A percentile compares a stretch with the other conserved stretches of the same genome.
Conservation (phyloP, 2,113 vertebrate genomes). For the Natator depressus region DNA sequence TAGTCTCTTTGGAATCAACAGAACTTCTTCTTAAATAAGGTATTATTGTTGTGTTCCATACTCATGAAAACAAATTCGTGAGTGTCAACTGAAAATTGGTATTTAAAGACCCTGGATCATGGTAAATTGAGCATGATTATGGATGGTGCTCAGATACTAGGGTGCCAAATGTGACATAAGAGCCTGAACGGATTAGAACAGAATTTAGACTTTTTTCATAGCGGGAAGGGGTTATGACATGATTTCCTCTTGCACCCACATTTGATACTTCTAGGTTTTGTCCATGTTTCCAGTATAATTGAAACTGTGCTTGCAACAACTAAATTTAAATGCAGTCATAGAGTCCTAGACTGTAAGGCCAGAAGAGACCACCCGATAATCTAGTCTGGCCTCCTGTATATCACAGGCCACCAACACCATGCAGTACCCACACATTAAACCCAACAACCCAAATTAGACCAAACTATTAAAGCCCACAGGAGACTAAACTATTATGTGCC, state of each 20-base stretch:
- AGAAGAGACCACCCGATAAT: not conserved
- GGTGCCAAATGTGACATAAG: not conserved
- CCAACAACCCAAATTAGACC: not conserved
- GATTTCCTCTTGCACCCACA: not conserved
- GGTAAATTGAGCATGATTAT: not conserved
- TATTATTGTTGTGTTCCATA: not conserved
- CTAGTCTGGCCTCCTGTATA: not conserved
- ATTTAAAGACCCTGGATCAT: not conserved
- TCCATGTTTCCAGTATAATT: accelerated
- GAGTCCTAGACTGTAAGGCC: not conserved
- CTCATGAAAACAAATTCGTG: not conserved
- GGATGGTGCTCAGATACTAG: not conserved
- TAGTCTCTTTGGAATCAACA: not conserved
- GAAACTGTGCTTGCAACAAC: not conserved
- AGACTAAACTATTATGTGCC: not conserved
- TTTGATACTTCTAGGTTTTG: not conserved
- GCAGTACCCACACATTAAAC: not conserved
- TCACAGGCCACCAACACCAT: not conserved
- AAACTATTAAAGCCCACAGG: not conserved
- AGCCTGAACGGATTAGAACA: not conserved
- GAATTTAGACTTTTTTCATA: not conserved
- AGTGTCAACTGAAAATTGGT: not conserved
- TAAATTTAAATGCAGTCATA: not conserved
- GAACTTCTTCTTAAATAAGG: conserved; percentile 1
- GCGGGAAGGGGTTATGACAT: not conserved